A percentile compares a stretch with the other conserved stretches of the same genome.
Evolutionary conservation across 2,888 invertebrate genomes (phyloP).

Genomic region (Yponomeuta cagnagella): DNA sequence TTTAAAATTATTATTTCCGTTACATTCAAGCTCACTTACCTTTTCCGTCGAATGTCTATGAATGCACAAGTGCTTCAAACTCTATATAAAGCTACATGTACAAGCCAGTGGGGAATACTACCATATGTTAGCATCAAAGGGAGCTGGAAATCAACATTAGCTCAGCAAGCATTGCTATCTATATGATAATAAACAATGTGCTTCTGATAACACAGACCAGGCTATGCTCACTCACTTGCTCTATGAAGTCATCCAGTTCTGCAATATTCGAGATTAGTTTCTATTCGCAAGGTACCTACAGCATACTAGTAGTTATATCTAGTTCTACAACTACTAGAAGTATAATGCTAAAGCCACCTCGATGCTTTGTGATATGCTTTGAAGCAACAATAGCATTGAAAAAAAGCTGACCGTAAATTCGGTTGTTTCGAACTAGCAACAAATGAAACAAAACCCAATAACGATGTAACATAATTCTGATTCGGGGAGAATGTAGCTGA

Average conservation of each 20-base stretch:
- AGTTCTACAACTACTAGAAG: no score
- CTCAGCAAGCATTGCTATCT: neutral
- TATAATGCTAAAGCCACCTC: no score
- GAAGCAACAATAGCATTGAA: no score
- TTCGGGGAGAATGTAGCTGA: neutral
- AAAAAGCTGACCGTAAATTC: neutral
- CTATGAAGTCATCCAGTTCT: neutral
- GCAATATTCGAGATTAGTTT: neutral
- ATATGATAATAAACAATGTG: neutral
- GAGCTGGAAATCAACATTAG: neutral
- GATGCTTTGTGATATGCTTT: no score
- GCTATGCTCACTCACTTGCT: neutral
- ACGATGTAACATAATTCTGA: neutral
- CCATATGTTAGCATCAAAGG: neutral
- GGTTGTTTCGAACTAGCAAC: neutral
- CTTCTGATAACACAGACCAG: neutral
- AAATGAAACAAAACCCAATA: neutral
- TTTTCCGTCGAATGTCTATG: no score
- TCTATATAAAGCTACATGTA: neutral
- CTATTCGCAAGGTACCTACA: neutral
- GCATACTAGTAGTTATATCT: no score
- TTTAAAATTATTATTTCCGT: no score
- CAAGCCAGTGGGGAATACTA: neutral
- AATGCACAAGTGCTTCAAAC: no score
- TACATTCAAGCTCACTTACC: no score